Percentiles rank a stretch among this genome's conserved stretches.
These are phyloP conservation scores for Drosophila melanica DNA, from an alignment of 1,140 invertebrate species.

Conservation along the genomic window DNA sequence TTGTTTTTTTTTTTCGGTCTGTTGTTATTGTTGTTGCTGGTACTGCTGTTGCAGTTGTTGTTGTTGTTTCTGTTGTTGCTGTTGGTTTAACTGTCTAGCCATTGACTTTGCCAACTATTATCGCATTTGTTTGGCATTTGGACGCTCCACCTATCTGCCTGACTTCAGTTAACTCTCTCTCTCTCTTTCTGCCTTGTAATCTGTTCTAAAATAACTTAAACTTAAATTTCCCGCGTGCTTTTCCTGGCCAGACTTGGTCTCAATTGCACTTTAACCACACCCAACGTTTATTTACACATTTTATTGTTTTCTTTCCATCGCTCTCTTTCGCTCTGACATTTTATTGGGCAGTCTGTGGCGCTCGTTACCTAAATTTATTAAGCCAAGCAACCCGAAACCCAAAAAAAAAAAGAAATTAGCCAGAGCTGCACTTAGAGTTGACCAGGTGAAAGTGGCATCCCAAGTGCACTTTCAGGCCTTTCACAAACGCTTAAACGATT, in stretches of 20 bases:
- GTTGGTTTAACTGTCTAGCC: constrained; percentile 66
- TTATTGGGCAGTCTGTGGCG: constrained; percentile 20
- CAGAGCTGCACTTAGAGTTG: constrained; percentile 1
- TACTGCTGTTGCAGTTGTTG: constrained; percentile 35
- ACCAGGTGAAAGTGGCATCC: constrained; percentile 57
- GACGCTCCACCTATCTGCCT: constrained; percentile 29
- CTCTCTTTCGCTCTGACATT: constrained; percentile 1
- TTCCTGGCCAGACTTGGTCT: constrained; percentile 32
- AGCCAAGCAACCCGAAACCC: constrained; percentile 6
- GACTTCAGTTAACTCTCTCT: too few species aligned
- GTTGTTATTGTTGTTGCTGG: constrained; percentile 45
- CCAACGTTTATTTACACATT: constrained; percentile 52
- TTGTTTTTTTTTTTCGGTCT: constrained; percentile 50
- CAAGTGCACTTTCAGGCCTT: constrained; percentile 12
- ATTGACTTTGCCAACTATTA: constrained; percentile 78
- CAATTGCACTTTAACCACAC: constrained; percentile 56
- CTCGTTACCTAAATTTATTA: constrained; percentile 45
- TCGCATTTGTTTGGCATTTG: constrained; percentile 80
- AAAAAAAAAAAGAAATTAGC: background rate
- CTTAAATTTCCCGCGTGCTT: constrained; percentile 51
- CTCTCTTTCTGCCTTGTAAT: constrained; percentile 32
- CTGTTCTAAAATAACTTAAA: constrained; percentile 49
- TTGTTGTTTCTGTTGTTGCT: constrained; percentile 37
- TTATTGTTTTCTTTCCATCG: constrained; percentile 30
- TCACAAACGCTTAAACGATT: constrained; percentile 20